These are phyloP conservation scores for Micropterix aruncella DNA, from an alignment of 2,888 invertebrate species.

Conservation along the genomic window DNA sequence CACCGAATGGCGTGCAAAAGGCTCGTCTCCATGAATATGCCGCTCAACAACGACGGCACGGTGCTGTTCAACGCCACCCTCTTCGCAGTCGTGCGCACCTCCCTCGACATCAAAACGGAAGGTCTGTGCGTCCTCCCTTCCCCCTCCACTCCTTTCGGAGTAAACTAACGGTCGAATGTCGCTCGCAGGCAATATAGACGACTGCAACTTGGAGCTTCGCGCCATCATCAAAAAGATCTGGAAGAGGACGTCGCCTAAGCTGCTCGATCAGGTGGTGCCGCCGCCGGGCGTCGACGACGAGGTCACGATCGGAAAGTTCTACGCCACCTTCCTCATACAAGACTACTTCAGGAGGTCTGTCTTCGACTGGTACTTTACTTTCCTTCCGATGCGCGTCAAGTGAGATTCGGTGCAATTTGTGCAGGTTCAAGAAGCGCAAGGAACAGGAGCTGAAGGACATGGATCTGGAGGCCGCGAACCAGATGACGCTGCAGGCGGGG, in stretches of 20 bases:
- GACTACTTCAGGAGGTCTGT: constrained; percentile 86
- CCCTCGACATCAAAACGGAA: constrained; percentile 87
- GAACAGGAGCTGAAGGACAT: constrained; percentile 65
- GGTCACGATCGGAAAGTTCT: constrained; percentile 99
- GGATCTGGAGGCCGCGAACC: constrained; percentile 61
- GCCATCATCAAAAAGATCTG: constrained; percentile 96
- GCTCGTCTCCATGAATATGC: constrained; percentile 99
- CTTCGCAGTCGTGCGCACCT: constrained; percentile 94
- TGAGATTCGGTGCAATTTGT: background rate
- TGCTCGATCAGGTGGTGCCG: constrained; percentile 96
- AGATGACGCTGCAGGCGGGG: constrained; percentile 90
- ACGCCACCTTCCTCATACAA: constrained; percentile 98
- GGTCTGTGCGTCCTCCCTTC: constrained; percentile 23
- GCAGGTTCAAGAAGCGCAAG: constrained; percentile 86
- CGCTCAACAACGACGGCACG: constrained; percentile 95
- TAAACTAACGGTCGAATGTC: constrained; percentile 1
- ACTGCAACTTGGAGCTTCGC: constrained; percentile 84
- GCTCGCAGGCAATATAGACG: constrained; percentile 68
- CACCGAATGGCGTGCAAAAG: constrained; percentile 98
- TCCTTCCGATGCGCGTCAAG: background rate
- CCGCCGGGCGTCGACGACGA: constrained; percentile 99
- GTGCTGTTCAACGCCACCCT: constrained; percentile 97
- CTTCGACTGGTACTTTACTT: background rate
- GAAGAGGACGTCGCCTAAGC: constrained; percentile 91
- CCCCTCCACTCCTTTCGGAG: background rate